A percentile compares a stretch with the other conserved stretches of the same genome.
These are phyloP conservation scores for Chelonus insularis DNA, from an alignment of 1,140 invertebrate species.

Conservation along the genomic window DNA sequence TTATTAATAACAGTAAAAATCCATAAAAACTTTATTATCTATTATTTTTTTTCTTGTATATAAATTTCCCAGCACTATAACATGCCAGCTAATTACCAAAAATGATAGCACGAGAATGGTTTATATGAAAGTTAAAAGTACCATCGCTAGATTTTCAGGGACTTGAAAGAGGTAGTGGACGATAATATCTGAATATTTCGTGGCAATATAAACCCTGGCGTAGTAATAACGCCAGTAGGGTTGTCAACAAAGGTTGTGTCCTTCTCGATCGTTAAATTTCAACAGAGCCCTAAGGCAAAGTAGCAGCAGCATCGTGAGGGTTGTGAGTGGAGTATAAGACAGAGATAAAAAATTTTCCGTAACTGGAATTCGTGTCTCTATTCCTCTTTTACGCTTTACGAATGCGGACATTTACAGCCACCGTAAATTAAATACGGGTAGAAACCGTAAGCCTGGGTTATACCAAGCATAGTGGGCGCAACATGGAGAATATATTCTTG, in stretches of 20 bases:
- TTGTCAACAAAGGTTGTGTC: conserved; percentile 49
- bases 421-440: conserved; percentile 34
- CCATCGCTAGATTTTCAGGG: no score
- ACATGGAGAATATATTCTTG: not conserved
- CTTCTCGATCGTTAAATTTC: conserved; percentile 48
- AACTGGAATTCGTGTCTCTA: not conserved
- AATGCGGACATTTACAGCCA: conserved; percentile 33
- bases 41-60: not conserved
- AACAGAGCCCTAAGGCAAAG: not conserved
- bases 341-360: not conserved
- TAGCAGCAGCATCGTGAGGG: not conserved
- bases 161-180: not conserved
- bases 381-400: conserved; percentile 20
- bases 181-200: conserved; percentile 34
- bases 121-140: no score
- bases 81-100: not conserved
- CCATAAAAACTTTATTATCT: not conserved
- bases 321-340: conserved; percentile 10
- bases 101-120: not conserved
- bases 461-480: not conserved
- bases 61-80: not conserved
- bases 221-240: conserved; percentile 28
- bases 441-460: not conserved
- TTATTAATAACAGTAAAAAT: not conserved
- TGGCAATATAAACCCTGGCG: conserved; percentile 18